A percentile compares a stretch with the other conserved stretches of the same genome.
These are phyloP conservation scores for Lagopus leucura DNA, from an alignment of 2,113 vertebrate genomes.

Conservation along the genomic window DNA sequence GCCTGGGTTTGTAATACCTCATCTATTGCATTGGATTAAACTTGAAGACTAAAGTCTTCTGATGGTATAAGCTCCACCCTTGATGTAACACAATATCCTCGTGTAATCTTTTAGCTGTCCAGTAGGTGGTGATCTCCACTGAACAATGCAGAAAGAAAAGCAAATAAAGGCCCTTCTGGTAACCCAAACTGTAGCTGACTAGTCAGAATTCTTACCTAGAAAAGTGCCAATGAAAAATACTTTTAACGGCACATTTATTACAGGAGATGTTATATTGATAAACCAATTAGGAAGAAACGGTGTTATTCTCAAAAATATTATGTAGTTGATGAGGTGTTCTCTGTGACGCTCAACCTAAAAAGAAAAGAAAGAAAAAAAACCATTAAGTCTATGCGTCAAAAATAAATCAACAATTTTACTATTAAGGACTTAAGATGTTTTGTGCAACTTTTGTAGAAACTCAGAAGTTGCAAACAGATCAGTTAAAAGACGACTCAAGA, in stretches of 20 bases:
- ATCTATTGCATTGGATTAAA: not conserved
- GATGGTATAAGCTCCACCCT: not conserved
- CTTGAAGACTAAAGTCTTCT: not conserved
- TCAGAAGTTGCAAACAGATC: not conserved
- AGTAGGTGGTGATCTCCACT: not conserved
- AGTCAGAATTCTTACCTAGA: conserved; percentile 85
- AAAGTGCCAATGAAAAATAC: conserved; percentile 98
- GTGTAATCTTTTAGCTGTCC: not conserved
- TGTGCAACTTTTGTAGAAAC: not conserved
- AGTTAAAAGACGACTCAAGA: not conserved
- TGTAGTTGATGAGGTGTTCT: conserved; percentile 98
- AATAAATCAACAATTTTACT: not conserved
- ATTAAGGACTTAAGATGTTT: not conserved
- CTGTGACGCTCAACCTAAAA: conserved; percentile 93
- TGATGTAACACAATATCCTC: not conserved
- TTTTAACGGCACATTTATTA: conserved; percentile 96
- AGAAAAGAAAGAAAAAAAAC: not conserved
- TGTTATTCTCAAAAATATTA: conserved; percentile 99
- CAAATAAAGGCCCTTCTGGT: not conserved
- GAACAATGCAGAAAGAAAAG: not conserved
- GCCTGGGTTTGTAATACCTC: not conserved
- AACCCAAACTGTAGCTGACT: not conserved
- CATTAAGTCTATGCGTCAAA: not conserved
- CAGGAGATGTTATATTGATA: conserved; percentile 98
- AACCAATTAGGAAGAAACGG: conserved; percentile 99